Percentiles rank a stretch among this genome's conserved stretches.
Conservation (phyloP, 2,888 invertebrate species). For the Neoaliturus tenellus region DNA sequence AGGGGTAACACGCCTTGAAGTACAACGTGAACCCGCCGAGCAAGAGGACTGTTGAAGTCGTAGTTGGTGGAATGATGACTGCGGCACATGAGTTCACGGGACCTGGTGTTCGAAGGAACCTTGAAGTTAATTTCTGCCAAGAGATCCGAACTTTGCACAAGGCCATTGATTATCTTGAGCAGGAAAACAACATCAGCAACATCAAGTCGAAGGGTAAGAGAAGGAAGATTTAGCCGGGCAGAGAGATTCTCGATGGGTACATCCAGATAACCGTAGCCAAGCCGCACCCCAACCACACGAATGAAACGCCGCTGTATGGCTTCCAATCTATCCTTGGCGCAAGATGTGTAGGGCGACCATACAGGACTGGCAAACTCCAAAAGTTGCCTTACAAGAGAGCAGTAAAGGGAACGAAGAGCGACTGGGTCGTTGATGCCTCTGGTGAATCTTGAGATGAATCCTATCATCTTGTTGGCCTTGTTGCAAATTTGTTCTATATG, state of each 20-base stretch:
- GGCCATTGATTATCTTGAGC: background rate
- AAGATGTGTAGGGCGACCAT: background rate
- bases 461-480: background rate
- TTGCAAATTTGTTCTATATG: background rate
- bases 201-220: background rate
- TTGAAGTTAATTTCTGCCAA: conserved; percentile 1
- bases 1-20: no score
- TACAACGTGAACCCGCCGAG: no score
- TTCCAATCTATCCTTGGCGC: background rate
- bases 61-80: background rate
- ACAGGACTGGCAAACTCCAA: conserved; percentile 13
- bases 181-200: background rate
- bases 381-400: background rate
- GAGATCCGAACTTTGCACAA: background rate
- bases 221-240: background rate
- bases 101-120: background rate
- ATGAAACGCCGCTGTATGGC: background rate
- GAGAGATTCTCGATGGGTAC: background rate
- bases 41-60: background rate
- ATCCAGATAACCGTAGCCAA: background rate
- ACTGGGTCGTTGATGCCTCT: background rate
- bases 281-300: background rate
- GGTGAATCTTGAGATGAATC: background rate
- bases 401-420: background rate
- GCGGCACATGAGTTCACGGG: background rate